Percentiles rank a stretch among this genome's conserved stretches.
Conservation (phyloP, 2,113 vertebrate genomes). For the Salvelinus alpinus region DNA sequence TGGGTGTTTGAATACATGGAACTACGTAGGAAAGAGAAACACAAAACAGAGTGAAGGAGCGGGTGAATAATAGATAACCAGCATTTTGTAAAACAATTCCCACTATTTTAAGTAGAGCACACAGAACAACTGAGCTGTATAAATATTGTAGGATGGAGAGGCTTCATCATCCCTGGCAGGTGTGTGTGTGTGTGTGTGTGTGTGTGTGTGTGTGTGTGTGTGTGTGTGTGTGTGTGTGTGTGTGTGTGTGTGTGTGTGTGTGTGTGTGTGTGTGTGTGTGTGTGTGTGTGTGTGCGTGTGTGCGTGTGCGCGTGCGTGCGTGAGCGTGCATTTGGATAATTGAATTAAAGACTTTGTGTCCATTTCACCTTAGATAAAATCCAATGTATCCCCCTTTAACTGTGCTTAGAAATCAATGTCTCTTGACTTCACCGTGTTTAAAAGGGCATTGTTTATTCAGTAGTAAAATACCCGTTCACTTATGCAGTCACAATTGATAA, state of each 20-base stretch:
- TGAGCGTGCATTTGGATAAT: neutral
- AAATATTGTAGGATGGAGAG: constrained; percentile 55
- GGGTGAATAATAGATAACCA: constrained; percentile 56
- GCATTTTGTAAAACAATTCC: constrained; percentile 61
- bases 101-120: constrained; percentile 45
- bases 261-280: constrained; percentile 7
- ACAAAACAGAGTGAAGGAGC: constrained; percentile 30
- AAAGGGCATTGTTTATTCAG: neutral
- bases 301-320: neutral
- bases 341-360: too few species aligned
- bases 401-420: too few species aligned
- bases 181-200: neutral
- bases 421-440: neutral
- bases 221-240: constrained; percentile 10
- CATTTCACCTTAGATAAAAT: too few species aligned
- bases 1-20: constrained; percentile 1
- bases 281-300: constrained; percentile 1
- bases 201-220: constrained; percentile 8
- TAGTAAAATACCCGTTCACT: too few species aligned
- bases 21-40: constrained; percentile 22
- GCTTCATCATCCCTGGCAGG: constrained; percentile 39
- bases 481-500: too few species aligned
- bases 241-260: neutral
- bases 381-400: too few species aligned
- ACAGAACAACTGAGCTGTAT: constrained; percentile 56